Evolutionary conservation across 92 coral and sea anemone genomes (phyloP), one percentile per base, ranked within the genome.

Genomic region (Galaxea fascicularis): DNA sequence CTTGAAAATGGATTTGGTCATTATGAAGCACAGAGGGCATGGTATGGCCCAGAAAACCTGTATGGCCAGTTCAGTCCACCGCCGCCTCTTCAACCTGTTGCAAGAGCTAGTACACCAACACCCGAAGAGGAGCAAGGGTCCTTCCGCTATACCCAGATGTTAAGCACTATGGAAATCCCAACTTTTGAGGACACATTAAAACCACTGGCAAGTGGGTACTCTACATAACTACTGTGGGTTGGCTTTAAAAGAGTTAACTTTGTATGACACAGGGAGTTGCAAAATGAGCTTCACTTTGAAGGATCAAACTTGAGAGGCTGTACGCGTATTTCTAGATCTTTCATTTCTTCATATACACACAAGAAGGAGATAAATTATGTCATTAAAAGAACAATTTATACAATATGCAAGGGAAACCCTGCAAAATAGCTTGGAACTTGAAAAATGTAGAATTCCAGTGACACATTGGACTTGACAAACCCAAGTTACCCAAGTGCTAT

Each of bases 171-270:
- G 95, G 98, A 95, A 28, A 97, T 97, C 17, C 99, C 99, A 17
- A 97, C 99, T 52, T 97, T 97, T 88, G 99, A 95, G 65, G 99
- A 97, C 64, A 95, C 98, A 14, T 89, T 97, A 46, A 97, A 97
- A 65, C 99, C 99, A 10, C 89, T 97, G 24, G 63, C 95, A 44
- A 71, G 86, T 71, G 78, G 57, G 0, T 82, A 82, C 57, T 56
- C 78, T 10, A n/a, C 76, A 24, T 82, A 72, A 68, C 71, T 44
- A 27, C 15, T 26, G 35, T 21, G 62, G 26, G 47, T 65, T 52
- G 17, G 21, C 27, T 16, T 1, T 56, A 27, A 25, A 65, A 59
- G 46, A 27, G 20, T 28, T 24, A 65, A 65, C 63, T 79, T 66
- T 59, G 26, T 39, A 16, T 3, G 13, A 56, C 14, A 29, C 52